These are phyloP conservation scores for Brachyistius frenatus DNA, from an alignment of 2,113 vertebrate genomes.

Conservation along the genomic window DNA sequence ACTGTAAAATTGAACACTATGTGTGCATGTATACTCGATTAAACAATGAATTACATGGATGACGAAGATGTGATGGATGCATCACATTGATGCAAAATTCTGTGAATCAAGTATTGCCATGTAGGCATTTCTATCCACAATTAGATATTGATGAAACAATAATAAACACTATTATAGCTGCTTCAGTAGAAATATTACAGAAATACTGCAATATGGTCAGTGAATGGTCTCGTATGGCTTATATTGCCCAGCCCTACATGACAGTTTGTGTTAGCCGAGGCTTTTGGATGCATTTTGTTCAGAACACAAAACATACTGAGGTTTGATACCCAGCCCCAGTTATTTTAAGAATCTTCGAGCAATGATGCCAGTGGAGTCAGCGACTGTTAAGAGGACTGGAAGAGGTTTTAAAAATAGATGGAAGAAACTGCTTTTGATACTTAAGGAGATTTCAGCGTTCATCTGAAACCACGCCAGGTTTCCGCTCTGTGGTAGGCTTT, in stretches of 20 bases:
- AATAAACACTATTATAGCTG: background rate
- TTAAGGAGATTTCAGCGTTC: constrained; percentile 26
- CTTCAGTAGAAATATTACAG: background rate
- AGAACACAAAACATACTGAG: background rate
- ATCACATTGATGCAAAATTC: constrained; percentile 69
- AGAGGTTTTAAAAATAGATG: background rate
- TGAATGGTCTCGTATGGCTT: background rate
- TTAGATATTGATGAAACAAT: background rate
- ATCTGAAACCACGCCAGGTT: constrained; percentile 35
- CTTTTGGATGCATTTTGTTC: background rate
- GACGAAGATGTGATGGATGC: too few species aligned
- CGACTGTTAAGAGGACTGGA: background rate
- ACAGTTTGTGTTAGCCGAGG: background rate
- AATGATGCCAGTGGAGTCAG: background rate
- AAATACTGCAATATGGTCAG: background rate
- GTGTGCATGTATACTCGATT: background rate
- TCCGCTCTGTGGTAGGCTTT: constrained; percentile 42
- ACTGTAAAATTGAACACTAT: background rate
- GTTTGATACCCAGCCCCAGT: constrained; percentile 50
- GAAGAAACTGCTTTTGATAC: constrained; percentile 13
- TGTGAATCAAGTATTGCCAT: constrained; percentile 23
- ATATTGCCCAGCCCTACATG: background rate
- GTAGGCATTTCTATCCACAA: constrained; percentile 6
- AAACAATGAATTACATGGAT: constrained; percentile 52
- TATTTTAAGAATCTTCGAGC: background rate